Evolutionary conservation across 2,797 vertebrate species (phyloP), one percentile per base, ranked within the genome.

Genomic region (Ctenosaura bakeri): DNA sequence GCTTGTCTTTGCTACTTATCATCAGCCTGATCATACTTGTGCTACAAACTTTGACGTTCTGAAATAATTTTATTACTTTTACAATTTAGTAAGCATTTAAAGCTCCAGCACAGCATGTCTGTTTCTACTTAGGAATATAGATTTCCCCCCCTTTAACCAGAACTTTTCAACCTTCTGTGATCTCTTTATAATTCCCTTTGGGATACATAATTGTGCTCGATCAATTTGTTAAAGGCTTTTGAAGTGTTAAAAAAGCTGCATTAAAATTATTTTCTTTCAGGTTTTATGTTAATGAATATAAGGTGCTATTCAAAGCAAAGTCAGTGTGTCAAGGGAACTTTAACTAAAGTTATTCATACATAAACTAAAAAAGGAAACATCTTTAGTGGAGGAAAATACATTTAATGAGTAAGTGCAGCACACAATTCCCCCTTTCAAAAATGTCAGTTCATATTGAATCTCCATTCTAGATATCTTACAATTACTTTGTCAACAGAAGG

Each of bases 381-480:
- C 97, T 97, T 97, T 97, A 97, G 97, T 95, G 92, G 94, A 97
- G 94, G 96, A 97, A 97, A 98, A 98, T 97, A 97, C 97, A 97
- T 97, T 97, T 98, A 98, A 98, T 97, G 97, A 98, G 96, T 97
- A 97, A 97, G 97, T 98, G 96, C 95, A 92, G 97, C 96, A 97
- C 97, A 97, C 97, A 98, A 97, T 98, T 98, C 97, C 97, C 97
- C 97, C 98, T 97, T 98, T 98, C 97, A 97, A 96, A 98, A 97
- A 97, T 98, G 98, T 98, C 97, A 98, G 97, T 97, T 98, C 95
- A 91, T 97, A 98, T 97, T 97, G 97, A 98, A 95, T 96, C 97
- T 97, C 97, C 96, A 96, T 98, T 97, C 96, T 96, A 97, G 97
- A 97, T 98, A 97, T 97, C 97, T 97, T 97, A 97, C 97, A 97